A percentile compares a stretch with the other conserved stretches of the same genome.
These are phyloP conservation scores for Hecatera dysodea DNA, from an alignment of 2,888 invertebrate species.

Conservation along the genomic window DNA sequence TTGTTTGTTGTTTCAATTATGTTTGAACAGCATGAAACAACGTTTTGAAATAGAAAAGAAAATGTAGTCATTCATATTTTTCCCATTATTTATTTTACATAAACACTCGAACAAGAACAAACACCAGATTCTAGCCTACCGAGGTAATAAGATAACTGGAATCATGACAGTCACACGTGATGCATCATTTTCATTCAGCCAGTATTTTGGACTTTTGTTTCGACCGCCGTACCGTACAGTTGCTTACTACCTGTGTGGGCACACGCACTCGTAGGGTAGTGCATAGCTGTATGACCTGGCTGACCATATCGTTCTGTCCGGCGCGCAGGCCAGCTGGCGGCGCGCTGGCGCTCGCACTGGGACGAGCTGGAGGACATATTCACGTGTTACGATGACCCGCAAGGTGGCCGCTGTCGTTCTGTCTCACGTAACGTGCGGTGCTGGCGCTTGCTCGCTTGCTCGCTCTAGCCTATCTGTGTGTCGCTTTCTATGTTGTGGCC, in stretches of 20 bases:
- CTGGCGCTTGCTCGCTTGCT: slow-evolving; percentile 13
- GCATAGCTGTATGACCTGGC: slow-evolving; percentile 5
- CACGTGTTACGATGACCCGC: slow-evolving; percentile 67
- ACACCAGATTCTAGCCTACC: slow-evolving; percentile 10
- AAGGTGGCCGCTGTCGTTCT: slow-evolving; percentile 59
- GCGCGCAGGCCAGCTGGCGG: slow-evolving; percentile 33
- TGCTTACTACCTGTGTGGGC: not conserved
- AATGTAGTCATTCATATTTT: slow-evolving; percentile 1
- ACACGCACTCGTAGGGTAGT: not conserved
- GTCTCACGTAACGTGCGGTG: slow-evolving; percentile 19
- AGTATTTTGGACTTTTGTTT: slow-evolving; percentile 3
- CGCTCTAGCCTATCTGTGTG: slow-evolving; percentile 14
- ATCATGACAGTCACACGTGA: no score
- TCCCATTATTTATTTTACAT: slow-evolving; percentile 17
- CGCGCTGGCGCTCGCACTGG: slow-evolving; percentile 78
- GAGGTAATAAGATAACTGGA: slow-evolving; percentile 17
- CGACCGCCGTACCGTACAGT: not conserved
- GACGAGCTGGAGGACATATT: slow-evolving; percentile 83
- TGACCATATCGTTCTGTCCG: slow-evolving; percentile 21
- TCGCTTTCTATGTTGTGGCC: slow-evolving; percentile 37
- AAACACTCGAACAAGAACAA: slow-evolving; percentile 5
- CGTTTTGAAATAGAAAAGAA: slow-evolving; percentile 10
- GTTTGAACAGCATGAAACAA: slow-evolving; percentile 55
- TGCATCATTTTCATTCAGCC: not conserved
- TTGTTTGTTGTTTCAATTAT: slow-evolving; percentile 62